Percentiles rank a stretch among this genome's conserved stretches.
phyloP scores from a whole-genome alignment of 2,888 invertebrate genomes.

The Oligia fasciuncula region DNA sequence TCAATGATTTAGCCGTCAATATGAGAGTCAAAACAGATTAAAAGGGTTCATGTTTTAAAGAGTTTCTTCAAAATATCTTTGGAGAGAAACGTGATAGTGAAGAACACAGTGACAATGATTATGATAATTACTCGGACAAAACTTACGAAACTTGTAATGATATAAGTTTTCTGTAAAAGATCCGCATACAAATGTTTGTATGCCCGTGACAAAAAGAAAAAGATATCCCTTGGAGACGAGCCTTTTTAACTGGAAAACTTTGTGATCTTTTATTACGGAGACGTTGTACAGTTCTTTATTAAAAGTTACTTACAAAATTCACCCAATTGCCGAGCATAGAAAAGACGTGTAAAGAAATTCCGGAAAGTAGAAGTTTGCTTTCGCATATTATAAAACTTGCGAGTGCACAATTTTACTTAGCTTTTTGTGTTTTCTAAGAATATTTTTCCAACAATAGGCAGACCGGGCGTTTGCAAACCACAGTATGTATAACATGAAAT shows the following conservation, averaged over 20 bases:
- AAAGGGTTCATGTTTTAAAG: conserved; percentile 18
- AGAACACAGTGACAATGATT: conserved; percentile 39
- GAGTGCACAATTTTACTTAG: conserved; percentile 11
- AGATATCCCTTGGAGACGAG: conserved; percentile 37
- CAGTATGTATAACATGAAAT: neutral
- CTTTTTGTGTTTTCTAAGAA: conserved; percentile 13
- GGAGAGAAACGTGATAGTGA: conserved; percentile 21
- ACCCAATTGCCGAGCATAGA: conserved; percentile 4
- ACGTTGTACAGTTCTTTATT: conserved; percentile 45
- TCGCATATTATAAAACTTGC: neutral
- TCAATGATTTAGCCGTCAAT: conserved; percentile 28
- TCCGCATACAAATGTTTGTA: conserved; percentile 73
- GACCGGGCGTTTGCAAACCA: neutral
- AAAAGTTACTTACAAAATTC: conserved; percentile 37
- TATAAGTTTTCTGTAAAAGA: conserved; percentile 73
- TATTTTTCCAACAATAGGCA: conserved; percentile 19
- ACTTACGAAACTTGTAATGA: conserved; percentile 68
- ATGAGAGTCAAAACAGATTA: conserved; percentile 15
- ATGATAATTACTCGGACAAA: conserved; percentile 61
- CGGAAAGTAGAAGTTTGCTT: conserved; percentile 9
- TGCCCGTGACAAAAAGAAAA: conserved; percentile 52
- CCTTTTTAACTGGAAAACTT: conserved; percentile 50
- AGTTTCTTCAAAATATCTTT: conserved; percentile 22
- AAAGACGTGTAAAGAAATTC: conserved; percentile 8
- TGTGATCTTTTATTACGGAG: conserved; percentile 47